Percentiles rank a stretch among this genome's conserved stretches.
These are phyloP conservation scores for Sarcophaga bullata DNA, from an alignment of 1,140 invertebrate species.

Conservation along the genomic window DNA sequence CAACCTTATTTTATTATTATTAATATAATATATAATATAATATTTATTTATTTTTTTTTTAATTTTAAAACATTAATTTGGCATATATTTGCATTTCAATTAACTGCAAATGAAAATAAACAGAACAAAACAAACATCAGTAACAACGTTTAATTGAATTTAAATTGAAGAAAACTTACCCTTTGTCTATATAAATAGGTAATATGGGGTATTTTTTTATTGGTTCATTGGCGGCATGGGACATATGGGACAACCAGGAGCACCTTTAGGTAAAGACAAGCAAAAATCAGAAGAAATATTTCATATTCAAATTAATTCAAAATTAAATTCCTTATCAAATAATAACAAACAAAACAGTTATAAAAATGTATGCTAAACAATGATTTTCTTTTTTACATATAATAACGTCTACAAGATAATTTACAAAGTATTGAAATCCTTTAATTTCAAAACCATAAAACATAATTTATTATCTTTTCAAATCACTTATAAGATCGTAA, in stretches of 20 bases:
- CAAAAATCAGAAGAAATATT: constrained; percentile 25
- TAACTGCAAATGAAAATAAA: background rate
- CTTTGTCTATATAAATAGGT: constrained; percentile 4
- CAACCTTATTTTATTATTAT: constrained; percentile 30
- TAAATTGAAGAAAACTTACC: background rate
- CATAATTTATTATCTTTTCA: too few relatives aligned
- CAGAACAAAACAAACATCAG: background rate
- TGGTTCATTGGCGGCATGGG: constrained; percentile 63
- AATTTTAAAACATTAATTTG: constrained; percentile 47
- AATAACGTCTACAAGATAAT: background rate
- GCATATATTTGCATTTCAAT: constrained; percentile 50
- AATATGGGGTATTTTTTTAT: constrained; percentile 47
- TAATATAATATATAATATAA: background rate
- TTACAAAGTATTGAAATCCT: background rate
- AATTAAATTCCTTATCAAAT: constrained; percentile 9
- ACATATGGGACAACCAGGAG: constrained; percentile 59
- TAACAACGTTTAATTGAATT: background rate
- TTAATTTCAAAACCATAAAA: too few relatives aligned
- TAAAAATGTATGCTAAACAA: too few relatives aligned
- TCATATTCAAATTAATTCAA: constrained; percentile 3
- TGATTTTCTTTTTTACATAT: background rate
- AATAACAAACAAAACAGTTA: constrained; percentile 11
- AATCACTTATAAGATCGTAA: too few relatives aligned
- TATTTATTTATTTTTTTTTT: background rate
- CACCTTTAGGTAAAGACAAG: constrained; percentile 49